Evolutionary conservation across 1,140 invertebrate species (phyloP).

Genomic region (Sycobia sp.): DNA sequence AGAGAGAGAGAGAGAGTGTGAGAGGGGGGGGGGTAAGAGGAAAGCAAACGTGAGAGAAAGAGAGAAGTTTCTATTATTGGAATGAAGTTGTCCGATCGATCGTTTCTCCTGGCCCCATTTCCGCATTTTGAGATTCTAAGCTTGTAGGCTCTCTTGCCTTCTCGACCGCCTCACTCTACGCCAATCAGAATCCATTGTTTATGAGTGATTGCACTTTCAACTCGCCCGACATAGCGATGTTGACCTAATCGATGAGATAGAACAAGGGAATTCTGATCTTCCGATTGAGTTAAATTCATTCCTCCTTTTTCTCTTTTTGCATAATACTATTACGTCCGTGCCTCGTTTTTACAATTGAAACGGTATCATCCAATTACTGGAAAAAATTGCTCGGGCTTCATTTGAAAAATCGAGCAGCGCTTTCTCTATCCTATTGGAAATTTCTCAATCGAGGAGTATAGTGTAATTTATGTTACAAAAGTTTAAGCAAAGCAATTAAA

Average conservation of each 20-base stretch:
- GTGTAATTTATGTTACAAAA: background rate
- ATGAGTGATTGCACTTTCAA: slow-evolving; percentile 11
- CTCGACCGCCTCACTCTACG: background rate
- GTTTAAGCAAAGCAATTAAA: background rate
- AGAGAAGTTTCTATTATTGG: background rate
- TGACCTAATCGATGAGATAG: slow-evolving; percentile 8
- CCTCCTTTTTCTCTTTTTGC: background rate
- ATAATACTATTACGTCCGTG: background rate
- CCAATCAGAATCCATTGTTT: slow-evolving; percentile 17
- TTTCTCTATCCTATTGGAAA: too few species aligned
- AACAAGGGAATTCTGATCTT: slow-evolving; percentile 11
- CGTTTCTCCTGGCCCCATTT: background rate
- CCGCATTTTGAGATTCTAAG: background rate
- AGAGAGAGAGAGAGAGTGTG: too few species aligned
- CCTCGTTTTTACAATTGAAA: background rate
- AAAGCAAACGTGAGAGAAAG: too few species aligned
- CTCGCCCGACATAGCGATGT: background rate
- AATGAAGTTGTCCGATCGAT: slow-evolving; percentile 19
- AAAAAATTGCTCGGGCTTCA: too few species aligned
- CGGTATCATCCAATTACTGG: too few species aligned
- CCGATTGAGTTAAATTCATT: background rate
- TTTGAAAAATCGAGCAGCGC: too few species aligned
- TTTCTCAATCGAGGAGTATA: too few species aligned
- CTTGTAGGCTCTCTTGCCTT: background rate
- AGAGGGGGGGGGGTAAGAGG: too few species aligned